phyloP scores from a whole-genome alignment of 2,888 invertebrate genomes.

The Hyposoter didymator region DNA sequence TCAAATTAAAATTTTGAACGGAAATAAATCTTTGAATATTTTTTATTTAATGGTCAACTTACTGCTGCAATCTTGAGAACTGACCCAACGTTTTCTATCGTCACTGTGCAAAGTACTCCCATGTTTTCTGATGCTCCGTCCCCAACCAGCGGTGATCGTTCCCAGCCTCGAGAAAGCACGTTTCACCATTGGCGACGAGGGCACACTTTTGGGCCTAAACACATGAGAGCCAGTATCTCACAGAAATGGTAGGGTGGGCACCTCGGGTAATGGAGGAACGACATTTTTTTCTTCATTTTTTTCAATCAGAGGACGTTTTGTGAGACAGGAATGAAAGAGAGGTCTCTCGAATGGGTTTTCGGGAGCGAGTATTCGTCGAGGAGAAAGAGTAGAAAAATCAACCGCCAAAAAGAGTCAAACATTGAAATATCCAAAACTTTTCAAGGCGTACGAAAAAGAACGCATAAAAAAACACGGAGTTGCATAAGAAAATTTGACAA shows the following conservation, averaged over 20 bases:
- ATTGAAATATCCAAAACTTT: neutral
- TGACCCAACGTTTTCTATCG: constrained; percentile 96
- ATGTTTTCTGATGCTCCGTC: constrained; percentile 93
- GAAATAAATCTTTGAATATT: neutral
- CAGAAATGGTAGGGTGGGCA: constrained; percentile 83
- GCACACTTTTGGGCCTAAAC: constrained; percentile 95
- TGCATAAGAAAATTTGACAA: neutral
- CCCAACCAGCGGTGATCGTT: constrained; percentile 96
- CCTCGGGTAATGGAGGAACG: constrained; percentile 78
- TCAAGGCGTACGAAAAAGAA: neutral
- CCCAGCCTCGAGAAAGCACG: constrained; percentile 95
- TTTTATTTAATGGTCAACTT: constrained; percentile 80
- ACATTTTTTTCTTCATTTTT: constrained; percentile 42
- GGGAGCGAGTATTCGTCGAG: constrained; percentile 27
- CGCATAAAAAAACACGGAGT: neutral
- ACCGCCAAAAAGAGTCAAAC: constrained; percentile 24
- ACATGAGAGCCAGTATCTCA: constrained; percentile 84
- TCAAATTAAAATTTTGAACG: neutral
- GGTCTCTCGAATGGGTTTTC: constrained; percentile 5
- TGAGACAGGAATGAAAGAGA: constrained; percentile 22
- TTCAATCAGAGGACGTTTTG: constrained; percentile 28
- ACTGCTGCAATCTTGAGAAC: constrained; percentile 97
- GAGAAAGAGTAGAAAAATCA: constrained; percentile 13
- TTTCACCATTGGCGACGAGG: constrained; percentile 97
- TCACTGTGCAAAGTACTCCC: constrained; percentile 93